Percentiles rank a stretch among this genome's conserved stretches.
phyloP scores from a whole-genome alignment of 2,113 vertebrate species.

The Melanostigma gelatinosum region DNA sequence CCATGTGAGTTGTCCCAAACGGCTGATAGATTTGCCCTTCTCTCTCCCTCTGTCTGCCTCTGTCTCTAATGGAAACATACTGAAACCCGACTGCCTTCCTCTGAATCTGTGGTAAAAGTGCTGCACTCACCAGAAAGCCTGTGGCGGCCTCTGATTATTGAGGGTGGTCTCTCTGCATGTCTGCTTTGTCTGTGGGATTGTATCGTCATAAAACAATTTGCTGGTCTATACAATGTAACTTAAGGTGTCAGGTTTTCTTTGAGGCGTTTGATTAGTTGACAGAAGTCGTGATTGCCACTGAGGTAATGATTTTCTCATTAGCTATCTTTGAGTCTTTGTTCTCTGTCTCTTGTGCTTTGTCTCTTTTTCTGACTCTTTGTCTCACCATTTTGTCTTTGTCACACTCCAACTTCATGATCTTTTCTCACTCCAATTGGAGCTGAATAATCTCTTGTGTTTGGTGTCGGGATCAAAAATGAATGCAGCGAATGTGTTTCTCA shows the following conservation, averaged over 20 bases:
- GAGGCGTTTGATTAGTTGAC: constrained; percentile 29
- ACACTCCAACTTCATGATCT: constrained; percentile 51
- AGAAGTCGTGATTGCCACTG: constrained; percentile 12
- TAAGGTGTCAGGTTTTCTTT: constrained; percentile 10
- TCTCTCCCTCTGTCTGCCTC: neutral
- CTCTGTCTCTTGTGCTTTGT: constrained; percentile 19
- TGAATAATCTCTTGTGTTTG: constrained; percentile 59
- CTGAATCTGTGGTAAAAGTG: constrained; percentile 33
- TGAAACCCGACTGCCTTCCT: constrained; percentile 28
- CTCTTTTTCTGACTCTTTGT: constrained; percentile 28
- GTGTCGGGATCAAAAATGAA: constrained; percentile 59
- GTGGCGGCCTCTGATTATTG: constrained; percentile 20
- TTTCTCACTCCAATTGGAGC: constrained; percentile 51
- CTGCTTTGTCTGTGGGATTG: constrained; percentile 8
- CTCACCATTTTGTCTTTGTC: constrained; percentile 48
- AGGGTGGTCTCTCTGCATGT: constrained; percentile 1
- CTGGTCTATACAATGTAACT: neutral
- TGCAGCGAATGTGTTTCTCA: constrained; percentile 57
- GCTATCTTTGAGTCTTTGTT: constrained; percentile 27
- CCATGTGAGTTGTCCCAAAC: neutral
- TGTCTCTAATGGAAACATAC: constrained; percentile 24
- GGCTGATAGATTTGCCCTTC: neutral
- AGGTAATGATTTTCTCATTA: constrained; percentile 20
- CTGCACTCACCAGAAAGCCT: constrained; percentile 37
- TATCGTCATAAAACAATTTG: constrained; percentile 20